Evolutionary conservation across 2,113 vertebrate genomes (phyloP), one percentile per base, ranked within the genome.

Genomic region (Stigmatopora nigra): DNA sequence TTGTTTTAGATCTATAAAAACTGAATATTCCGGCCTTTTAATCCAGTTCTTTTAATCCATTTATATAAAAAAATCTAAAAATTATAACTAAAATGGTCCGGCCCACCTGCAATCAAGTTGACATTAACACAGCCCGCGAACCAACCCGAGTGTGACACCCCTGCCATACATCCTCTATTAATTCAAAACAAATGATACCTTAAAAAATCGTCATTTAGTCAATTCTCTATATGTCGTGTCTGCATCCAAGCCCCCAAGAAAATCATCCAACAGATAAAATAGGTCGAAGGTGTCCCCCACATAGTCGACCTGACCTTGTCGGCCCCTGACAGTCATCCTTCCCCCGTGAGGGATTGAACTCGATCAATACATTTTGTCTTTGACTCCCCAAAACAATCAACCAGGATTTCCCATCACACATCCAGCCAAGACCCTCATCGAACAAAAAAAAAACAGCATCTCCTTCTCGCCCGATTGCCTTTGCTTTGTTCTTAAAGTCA

Each of bases 271-370:
- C 75, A 78, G 82, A 84, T 82, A 78, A 83, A 84, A 84, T 69
- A 66, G 74, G 81, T 78, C 74, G 58, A 70, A 63, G 80, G 83
- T 76, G 60, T 63, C 60, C 67, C 71, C 63, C 78, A 78, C 82
- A 70, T 78, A 61, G 69, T 70, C 86, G 84, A 84, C 86, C 87
- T 79, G 84, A 87, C 86, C 87, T 87, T 86, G 86, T 85, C 72
- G 71, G 79, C 71, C 76, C 69, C 82, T 76, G 80, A 86, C 80
- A 83, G 79, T 79, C 78, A 84, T 84, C 80, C 78, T 73, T 72
- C 12, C 46, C 81, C 81, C 75, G 60, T 73, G 73, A 75, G 77
- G 78, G 71, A 66, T 53, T 51, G 38, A 6, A 20, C n/a, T 1
- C 53, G 75, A 85, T 88, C 86, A 64, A 86, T 87, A 78, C 25